Base-by-base conservation (phyloP, 2,113 vertebrate species). In the Baryphthengus martii region DNA sequence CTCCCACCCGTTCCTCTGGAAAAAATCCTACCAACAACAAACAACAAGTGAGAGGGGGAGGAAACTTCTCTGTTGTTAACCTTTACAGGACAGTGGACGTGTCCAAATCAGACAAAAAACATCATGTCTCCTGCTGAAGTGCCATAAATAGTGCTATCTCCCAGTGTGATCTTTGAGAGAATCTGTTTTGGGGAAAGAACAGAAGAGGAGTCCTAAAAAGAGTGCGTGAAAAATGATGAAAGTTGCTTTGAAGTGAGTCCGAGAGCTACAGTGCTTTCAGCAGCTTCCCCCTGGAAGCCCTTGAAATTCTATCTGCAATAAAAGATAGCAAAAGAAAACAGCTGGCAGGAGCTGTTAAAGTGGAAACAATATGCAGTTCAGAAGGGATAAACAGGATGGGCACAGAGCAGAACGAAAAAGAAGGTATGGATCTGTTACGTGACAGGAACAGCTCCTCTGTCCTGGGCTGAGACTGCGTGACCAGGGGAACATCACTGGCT, bases 281-380 rank as follows among this genome's bases (percentile, higher is more conserved):
- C 97, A 98, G 94, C 93, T 97, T 96, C 90, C 97, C 93, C 90
- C 96, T 97, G 96, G 96, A 96, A 97, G 97, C 95, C 96, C 97
- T 98, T 98, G 98, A 98, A 98, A 98, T 98, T 97, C 97, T 96
- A 97, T 97, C 97, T 96, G 96, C 96, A 97, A 97, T 97, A 97
- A 98, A 98, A 97, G 95, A 97, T 93, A 98, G 93, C 97, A 96
- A 98, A 98, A 96, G 96, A 97, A 98, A 98, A 97, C 98, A 98
- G 97, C 97, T 98, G 98, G 93, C 78, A 78, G 71, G 84, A 92
- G 95, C 96, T 95, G 91, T 95, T 97, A 89, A 97, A 97, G 95
- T 76, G 90, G 89, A 96, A 97, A 97, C 95, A 94, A 94, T 82
- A 96, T 72, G 39, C 89, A 89, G 78, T 95, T 97, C 70, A 44